Percentiles rank a stretch among this genome's conserved stretches.
These are phyloP conservation scores for Papilio glaucus DNA, from an alignment of 1,140 invertebrate genomes.

Conservation along the genomic window DNA sequence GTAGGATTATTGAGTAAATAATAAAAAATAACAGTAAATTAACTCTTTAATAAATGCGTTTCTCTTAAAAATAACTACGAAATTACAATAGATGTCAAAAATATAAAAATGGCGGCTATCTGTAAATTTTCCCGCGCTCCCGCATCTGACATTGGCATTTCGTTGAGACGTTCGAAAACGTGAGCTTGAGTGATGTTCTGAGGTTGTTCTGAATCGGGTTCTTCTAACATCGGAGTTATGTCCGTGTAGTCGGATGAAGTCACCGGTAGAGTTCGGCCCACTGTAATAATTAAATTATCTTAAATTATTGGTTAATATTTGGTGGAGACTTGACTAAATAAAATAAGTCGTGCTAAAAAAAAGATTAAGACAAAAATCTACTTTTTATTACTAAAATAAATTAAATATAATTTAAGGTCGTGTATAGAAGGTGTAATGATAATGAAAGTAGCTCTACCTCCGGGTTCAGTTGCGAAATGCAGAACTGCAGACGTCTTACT, in stretches of 20 bases:
- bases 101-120: conserved; percentile 48
- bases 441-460: conserved; percentile 73
- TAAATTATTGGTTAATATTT: background rate
- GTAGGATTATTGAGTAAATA: too few species aligned
- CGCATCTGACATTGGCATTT: conserved; percentile 50
- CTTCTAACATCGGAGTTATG: conserved; percentile 65
- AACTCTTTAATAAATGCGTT: background rate
- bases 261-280: conserved; percentile 54
- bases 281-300: conserved; percentile 48
- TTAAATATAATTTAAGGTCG: background rate
- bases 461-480: conserved; percentile 87
- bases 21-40: background rate
- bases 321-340: too few species aligned
- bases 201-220: conserved; percentile 56
- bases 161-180: conserved; percentile 56
- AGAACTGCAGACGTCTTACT: conserved; percentile 87
- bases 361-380: too few species aligned
- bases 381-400: conserved; percentile 14
- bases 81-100: conserved; percentile 43
- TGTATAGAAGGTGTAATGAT: background rate
- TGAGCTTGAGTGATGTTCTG: conserved; percentile 68
- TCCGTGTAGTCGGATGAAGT: conserved; percentile 63
- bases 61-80: conserved; percentile 11
- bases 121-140: conserved; percentile 53
- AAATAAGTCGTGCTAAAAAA: too few species aligned